Base-by-base conservation (phyloP, 2,113 vertebrate genomes). In the Bubalus kerabau region DNA sequence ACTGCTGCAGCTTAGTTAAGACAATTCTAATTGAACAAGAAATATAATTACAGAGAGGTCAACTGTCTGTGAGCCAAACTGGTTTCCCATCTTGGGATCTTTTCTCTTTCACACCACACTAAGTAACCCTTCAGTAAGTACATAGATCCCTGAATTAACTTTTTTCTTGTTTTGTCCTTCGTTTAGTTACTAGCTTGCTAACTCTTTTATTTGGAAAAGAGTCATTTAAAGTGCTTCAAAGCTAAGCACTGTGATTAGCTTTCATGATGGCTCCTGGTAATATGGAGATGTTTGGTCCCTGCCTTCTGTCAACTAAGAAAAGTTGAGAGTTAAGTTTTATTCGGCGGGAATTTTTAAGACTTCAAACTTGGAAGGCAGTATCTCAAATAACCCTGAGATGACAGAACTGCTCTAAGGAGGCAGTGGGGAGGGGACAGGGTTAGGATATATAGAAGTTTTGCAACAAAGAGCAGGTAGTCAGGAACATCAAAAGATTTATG, bases 11-110 rank as follows among this genome's bases (percentile, higher is more conserved):
- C 82, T 96, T 97, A 97, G 97, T 97, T 97, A 97, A 98, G 95
- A 96, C 90, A 56, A 89, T 97, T 90, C 24, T 98, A 98, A 98
- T 98, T 98, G 95, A 95, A 95, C 94, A 94, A 92, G 97, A 97
- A 98, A 97, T 94, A 97, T 96, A 98, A 98, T 98, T 97, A 98
- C 96, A 86, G 76, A 67, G 76, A 94, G 94, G 88, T 93, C 92
- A 87, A 54, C 76, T 1, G 28, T 97, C 92, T 96, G 67, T 90
- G 90, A 95, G 88, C 67, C 90, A 92, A 92, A 92, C 74, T 0
- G 0, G 48, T 95, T 85, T 94, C 28, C 76, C 59, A 80, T n/a
- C 52, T 59, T 48, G 95, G 40, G 46, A 52, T 84, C 62, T 81
- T 78, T 56, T 62, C 83, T 87, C 48, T 24, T 81, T 83, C 64